Base-by-base conservation (phyloP, 2,113 vertebrate species). In the Rhipidura dahli region DNA sequence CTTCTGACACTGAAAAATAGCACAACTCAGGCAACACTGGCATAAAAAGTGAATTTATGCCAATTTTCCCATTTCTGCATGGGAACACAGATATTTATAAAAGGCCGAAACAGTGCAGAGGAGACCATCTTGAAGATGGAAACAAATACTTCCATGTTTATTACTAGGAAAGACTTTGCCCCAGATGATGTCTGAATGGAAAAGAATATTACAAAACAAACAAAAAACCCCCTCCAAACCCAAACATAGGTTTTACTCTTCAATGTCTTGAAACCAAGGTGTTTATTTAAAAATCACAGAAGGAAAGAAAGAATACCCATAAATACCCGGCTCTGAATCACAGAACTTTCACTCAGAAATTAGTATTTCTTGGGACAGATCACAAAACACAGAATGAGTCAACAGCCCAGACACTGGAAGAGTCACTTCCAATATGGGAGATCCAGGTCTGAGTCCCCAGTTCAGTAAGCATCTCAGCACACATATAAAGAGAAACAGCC, bases 1-100 rank as follows among this genome's bases (percentile, higher is more conserved):
- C n/a, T 83, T 91, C 19, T 73, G 60, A 70, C 15, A 63, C 20
- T 40, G 33, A 83, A 64, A 83, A 37, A 4, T 47, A 65, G 27
- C 2, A 0, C 16, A 60, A 11, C 11, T 30, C 8, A 80, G 35
- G 20, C 1, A 3, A 90, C 6, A 12, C 5, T 49, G 4, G 28
- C 37, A 91, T 28, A 66, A 37, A 79, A 87, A 61, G 16, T 24
- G 47, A 64, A 65, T 65, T 44, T 70, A 40, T 49, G 21, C 10
- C 2, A 0, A 11, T 65, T 77, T 83, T 65, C 10, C 30, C 11
- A 45, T 35, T 61, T 83, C 44, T 80, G 22, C 15, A 9, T n/a
- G 20, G 15, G 4, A 81, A 40, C 17, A 31, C 7, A 6, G 17
- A 8, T 44, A 59, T 63, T 69, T 77, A 0, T 12, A 68, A 81